Evolutionary conservation across 2,113 vertebrate genomes (phyloP).

Genomic region (Setophaga coronata): DNA sequence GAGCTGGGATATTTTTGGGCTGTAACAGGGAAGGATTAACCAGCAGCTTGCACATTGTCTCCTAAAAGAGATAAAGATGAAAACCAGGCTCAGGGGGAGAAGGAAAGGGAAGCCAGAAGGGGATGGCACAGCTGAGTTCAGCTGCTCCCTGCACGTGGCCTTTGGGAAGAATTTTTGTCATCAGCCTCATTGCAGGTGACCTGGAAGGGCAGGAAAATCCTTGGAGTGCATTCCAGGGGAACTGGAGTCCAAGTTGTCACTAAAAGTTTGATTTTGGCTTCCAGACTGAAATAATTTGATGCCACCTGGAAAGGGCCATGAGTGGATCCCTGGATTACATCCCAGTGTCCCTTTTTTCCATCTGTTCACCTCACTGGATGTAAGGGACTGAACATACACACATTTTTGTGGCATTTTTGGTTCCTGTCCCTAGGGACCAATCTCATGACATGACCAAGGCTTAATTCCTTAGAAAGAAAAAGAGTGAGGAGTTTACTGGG

Average conservation of each 20-base stretch:
- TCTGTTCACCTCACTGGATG: background rate
- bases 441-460: background rate
- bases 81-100: background rate
- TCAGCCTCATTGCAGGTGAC: background rate
- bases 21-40: background rate
- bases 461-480: background rate
- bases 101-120: background rate
- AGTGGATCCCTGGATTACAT: background rate
- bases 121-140: background rate
- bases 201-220: background rate
- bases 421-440: background rate
- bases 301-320: background rate
- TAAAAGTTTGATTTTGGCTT: background rate
- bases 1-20: background rate
- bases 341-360: background rate
- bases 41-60: background rate
- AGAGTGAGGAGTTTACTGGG: background rate
- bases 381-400: background rate
- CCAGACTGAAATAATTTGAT: background rate
- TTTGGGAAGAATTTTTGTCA: background rate
- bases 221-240: background rate
- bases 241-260: background rate
- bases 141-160: background rate
- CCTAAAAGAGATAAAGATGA: background rate
- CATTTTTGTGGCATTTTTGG: background rate